Evolutionary conservation across 2,888 invertebrate species (phyloP), one percentile per base, ranked within the genome.

Genomic region (Dryadula phaetusa): DNA sequence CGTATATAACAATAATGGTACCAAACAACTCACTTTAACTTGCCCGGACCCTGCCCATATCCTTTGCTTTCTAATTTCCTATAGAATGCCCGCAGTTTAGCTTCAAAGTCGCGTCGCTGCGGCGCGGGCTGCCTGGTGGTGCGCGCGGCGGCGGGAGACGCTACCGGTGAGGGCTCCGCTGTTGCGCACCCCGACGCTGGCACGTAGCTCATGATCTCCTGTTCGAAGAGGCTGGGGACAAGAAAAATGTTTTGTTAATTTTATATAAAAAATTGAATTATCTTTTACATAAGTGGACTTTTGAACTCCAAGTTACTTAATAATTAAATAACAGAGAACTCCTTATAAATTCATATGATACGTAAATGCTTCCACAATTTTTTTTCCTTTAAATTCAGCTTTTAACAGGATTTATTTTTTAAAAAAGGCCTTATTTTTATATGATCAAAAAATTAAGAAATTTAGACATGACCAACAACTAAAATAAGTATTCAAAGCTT

Each of bases 171-270:
- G 71, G 96, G 95, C 42, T 75, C 70, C 46, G 75, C 76, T 72
- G 77, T 66, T 73, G 77, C 63, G 95, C 95, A 40, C 96, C 75
- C 63, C 52, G 87, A 82, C 72, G 95, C 94, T 72, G 98, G 98
- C 82, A 98, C 97, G 92, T 98, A 98, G 78, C 98, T 98, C 98
- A 99, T 98, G 83, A 99, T 98, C 94, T 99, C 98, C 94, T 99
- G 97, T 91, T 99, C 99, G 94, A 99, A 98, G 81, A 98, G 95
- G 94, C 99, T 99, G 94, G 22, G 10, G 37, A 12, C 37, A 74
- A 77, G 69, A 74, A 76, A 64, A 58, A 64, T 28, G 32, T 32
- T 34, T 40, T 52, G 34, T 10, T 52, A 52, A 16, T 32, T 28
- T 32, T 1, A 42, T 16, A 16, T 42, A n/a, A n/a, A n/a, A n/a